Percentiles rank a stretch among this genome's conserved stretches.
Conservation (phyloP, 1,140 invertebrate species). For the Orchesella cincta region DNA sequence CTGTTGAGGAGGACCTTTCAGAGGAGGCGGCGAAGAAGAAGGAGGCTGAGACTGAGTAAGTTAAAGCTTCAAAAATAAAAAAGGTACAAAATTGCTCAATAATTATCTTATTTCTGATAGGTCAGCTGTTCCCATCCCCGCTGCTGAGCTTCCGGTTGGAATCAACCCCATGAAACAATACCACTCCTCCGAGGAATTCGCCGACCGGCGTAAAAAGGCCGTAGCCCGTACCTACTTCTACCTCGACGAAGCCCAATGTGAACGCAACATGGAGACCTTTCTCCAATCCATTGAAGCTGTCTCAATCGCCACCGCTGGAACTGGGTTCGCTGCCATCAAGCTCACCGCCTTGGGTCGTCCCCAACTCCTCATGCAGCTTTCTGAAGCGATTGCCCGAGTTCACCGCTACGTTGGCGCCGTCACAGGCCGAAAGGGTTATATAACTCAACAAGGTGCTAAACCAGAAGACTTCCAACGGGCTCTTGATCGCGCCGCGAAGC, state of each 20-base stretch:
- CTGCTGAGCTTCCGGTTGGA: too few species aligned
- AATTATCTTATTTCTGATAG: too few species aligned
- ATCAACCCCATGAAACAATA: too few species aligned
- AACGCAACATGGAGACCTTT: conserved; percentile 95
- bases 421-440: conserved; percentile 66
- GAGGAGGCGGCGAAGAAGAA: conserved; percentile 81
- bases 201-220: conserved; percentile 89
- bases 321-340: conserved; percentile 95
- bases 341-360: conserved; percentile 96
- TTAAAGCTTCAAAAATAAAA: neutral
- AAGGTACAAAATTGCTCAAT: too few species aligned
- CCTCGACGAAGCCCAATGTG: conserved; percentile 93
- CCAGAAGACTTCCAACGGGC: conserved; percentile 85
- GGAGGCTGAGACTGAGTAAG: conserved; percentile 60
- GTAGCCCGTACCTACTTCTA: conserved; percentile 97
- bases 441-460: conserved; percentile 78
- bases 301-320: conserved; percentile 80
- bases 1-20: conserved; percentile 92
- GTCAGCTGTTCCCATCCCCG: too few species aligned
- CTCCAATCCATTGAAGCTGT: conserved; percentile 92
- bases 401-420: conserved; percentile 89
- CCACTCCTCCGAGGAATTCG: conserved; percentile 67
- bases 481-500: conserved; percentile 70
- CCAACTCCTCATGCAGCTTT: conserved; percentile 87
- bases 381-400: conserved; percentile 95